Evolutionary conservation across 2,888 invertebrate genomes (phyloP).

Genomic region (Xestia sexstrigata): DNA sequence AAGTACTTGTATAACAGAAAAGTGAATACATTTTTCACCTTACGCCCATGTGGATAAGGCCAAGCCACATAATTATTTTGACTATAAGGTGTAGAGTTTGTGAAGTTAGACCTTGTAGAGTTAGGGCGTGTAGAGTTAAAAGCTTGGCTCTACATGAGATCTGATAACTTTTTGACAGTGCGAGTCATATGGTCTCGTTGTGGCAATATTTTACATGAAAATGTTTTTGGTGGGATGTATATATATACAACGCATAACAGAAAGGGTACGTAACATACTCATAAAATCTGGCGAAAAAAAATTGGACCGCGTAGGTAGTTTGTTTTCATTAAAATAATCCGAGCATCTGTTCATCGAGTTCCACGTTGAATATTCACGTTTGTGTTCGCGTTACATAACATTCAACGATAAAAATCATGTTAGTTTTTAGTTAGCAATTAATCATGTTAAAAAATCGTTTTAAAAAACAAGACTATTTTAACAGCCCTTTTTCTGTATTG

Average conservation of each 20-base stretch:
- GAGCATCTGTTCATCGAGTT: slow-evolving; percentile 8
- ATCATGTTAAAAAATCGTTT: background rate
- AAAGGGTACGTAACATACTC: background rate
- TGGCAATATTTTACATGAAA: no score
- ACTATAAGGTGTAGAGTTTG: no score
- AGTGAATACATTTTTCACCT: no score
- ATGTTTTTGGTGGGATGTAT: no score
- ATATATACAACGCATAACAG: background rate
- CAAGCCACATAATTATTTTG: no score
- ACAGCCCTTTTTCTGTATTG: background rate
- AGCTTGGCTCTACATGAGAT: no score
- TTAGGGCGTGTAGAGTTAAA: no score
- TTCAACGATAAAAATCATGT: slow-evolving; percentile 20
- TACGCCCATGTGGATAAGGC: no score
- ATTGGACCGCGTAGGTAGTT: background rate
- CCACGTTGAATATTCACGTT: background rate
- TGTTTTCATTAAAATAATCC: slow-evolving; percentile 15
- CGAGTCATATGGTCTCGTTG: no score
- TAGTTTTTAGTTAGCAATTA: background rate
- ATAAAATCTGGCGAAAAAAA: background rate
- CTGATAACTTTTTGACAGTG: no score
- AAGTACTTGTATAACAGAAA: no score
- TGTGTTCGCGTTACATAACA: slow-evolving; percentile 25
- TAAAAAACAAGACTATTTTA: background rate
- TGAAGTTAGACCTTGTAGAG: no score